Evolutionary conservation across 2,888 invertebrate genomes (phyloP), one percentile per base, ranked within the genome.

Genomic region (Ophion costatus): DNA sequence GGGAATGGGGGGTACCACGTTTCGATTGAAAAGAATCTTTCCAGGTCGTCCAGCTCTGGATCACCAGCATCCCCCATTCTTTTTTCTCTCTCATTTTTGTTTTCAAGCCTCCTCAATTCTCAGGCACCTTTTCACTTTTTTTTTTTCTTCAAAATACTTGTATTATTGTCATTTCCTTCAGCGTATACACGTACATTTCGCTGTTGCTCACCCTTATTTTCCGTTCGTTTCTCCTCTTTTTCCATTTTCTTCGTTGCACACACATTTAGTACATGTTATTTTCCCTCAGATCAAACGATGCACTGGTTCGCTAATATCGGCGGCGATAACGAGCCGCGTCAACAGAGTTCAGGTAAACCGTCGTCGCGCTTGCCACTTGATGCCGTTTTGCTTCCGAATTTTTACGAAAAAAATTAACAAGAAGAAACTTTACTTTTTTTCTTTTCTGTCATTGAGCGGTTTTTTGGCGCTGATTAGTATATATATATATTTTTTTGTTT

Each of bases 261-360:
- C 9, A 85, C 80, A 69, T 74, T 79, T 59, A 69, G 38, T 38
- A 88, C 87, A 87, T 91, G 78, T 91, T 81, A 88, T 89, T 87
- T 82, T 71, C 76, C 87, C 88, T 82, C 86, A 93, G 93, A 93
- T 83, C 91, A 93, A 92, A 93, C 93, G 89, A 93, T 93, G 92
- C 93, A 93, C 89, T 93, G 93, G 93, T 93, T 93, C 89, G 93
- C 93, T 80, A 91, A 92, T 87, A 90, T 93, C 86, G 93, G 93
- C 82, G 89, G 89, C 89, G 90, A 91, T 83, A 90, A 90, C 85
- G 90, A 90, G 75, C 84, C 90, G n/a, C 75, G 90, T 87, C 88
- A 63, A 29, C 85, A 91, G 83, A 87, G 87, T 84, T 80, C 92
- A 93, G 93, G 93, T 93, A 93, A 93, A 89, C 20, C 66, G 70